These are phyloP conservation scores for Plemyria rubiginata DNA, from an alignment of 2,888 invertebrate genomes.

Conservation along the genomic window DNA sequence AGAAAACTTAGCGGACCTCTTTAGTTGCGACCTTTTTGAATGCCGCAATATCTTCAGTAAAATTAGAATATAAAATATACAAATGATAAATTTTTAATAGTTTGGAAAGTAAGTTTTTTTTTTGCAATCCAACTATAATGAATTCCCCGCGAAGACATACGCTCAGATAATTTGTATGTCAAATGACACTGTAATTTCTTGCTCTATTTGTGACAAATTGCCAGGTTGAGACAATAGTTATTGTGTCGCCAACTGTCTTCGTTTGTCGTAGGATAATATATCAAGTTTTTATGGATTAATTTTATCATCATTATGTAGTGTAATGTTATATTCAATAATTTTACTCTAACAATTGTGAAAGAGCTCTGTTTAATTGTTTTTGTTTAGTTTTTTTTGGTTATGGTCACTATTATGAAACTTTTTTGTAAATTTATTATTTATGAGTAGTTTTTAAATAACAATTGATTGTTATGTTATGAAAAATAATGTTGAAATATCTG, in stretches of 20 bases:
- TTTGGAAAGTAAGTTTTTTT: constrained; percentile 5
- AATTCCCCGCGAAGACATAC: constrained; percentile 21
- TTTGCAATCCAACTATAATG: constrained; percentile 27
- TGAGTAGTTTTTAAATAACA: background rate
- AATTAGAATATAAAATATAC: too few relatives aligned
- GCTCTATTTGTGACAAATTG: constrained; percentile 34
- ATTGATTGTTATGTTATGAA: background rate
- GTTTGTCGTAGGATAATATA: constrained; percentile 9
- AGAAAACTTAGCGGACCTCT: too few relatives aligned
- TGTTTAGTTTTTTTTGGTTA: background rate
- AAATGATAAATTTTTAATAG: too few relatives aligned
- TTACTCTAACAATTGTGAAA: background rate
- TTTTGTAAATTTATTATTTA: background rate
- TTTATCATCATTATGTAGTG: background rate
- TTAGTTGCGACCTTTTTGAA: too few relatives aligned
- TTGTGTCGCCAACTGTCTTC: constrained; percentile 29
- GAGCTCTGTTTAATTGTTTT: background rate
- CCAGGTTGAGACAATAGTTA: constrained; percentile 25
- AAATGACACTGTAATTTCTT: constrained; percentile 22
- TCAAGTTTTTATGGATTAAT: background rate
- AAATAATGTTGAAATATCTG: background rate
- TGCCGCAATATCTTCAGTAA: too few relatives aligned
- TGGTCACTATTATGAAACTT: background rate
- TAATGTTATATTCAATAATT: background rate
- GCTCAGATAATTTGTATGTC: constrained; percentile 27